Evolutionary conservation across 2,888 invertebrate genomes (phyloP).

Genomic region (Margaritifera margaritifera): DNA sequence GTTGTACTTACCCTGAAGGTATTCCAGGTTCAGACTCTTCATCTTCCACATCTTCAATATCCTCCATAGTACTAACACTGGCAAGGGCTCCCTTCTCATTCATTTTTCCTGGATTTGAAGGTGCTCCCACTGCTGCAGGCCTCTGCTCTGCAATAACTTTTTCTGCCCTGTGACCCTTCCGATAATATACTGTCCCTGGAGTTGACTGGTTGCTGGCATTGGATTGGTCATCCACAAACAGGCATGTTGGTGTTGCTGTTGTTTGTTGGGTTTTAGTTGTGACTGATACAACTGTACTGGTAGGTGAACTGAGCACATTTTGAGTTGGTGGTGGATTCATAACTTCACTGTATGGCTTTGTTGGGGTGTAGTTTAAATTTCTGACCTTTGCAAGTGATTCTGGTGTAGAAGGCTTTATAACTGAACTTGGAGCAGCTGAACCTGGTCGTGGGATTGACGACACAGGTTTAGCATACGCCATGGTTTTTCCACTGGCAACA

Average conservation of each 20-base stretch:
- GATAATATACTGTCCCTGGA: constrained; percentile 50
- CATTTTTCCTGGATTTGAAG: constrained; percentile 25
- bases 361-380: constrained; percentile 60
- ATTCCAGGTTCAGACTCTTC: constrained; percentile 42
- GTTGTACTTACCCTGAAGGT: constrained; percentile 43
- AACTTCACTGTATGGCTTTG: constrained; percentile 58
- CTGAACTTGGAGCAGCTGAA: constrained; percentile 21
- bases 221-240: constrained; percentile 9
- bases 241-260: constrained; percentile 22
- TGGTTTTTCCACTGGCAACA: constrained; percentile 15
- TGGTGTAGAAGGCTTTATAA: constrained; percentile 24
- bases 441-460: constrained; percentile 49
- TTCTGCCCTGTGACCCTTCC: constrained; percentile 53
- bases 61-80: constrained; percentile 26
- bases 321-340: constrained; percentile 26
- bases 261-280: constrained; percentile 40
- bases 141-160: constrained; percentile 52
- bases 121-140: constrained; percentile 58
- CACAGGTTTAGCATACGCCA: constrained; percentile 38
- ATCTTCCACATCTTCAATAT: constrained; percentile 40
- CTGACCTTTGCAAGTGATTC: constrained; percentile 42
- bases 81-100: constrained; percentile 32
- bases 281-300: constrained; percentile 27
- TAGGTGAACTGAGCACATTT: not conserved
- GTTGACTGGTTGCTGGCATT: constrained; percentile 16